Evolutionary conservation across 2,797 vertebrate species (phyloP).

Genomic region (Betta splendens): DNA sequence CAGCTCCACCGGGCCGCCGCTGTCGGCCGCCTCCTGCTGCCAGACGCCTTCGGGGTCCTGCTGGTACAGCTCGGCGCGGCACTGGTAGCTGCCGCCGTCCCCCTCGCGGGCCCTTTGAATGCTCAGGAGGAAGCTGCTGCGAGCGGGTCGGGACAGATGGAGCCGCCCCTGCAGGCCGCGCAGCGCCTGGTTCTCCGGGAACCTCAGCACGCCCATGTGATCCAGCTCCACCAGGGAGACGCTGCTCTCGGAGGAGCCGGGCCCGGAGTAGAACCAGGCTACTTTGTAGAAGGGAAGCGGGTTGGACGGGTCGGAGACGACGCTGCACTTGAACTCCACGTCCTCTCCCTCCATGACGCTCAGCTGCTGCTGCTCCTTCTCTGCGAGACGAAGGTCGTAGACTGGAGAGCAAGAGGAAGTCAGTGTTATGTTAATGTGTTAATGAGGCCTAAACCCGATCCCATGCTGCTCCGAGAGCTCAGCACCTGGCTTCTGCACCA

Average conservation of each 20-base stretch:
- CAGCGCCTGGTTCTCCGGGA: slow-evolving; percentile 15
- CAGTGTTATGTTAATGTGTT: accelerated
- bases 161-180: slow-evolving; percentile 53
- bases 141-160: slow-evolving; percentile 49
- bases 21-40: slow-evolving; percentile 50
- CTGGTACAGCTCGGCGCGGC: slow-evolving; percentile 64
- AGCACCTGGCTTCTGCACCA: slow-evolving; percentile 72
- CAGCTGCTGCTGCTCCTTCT: slow-evolving; percentile 3
- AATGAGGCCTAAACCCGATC: background rate
- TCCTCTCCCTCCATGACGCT: slow-evolving; percentile 29
- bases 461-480: background rate
- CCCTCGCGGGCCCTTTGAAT: slow-evolving; percentile 43
- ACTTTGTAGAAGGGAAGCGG: slow-evolving; percentile 50
- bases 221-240: slow-evolving; percentile 46
- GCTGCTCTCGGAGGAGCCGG: background rate
- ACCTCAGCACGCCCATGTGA: slow-evolving; percentile 53
- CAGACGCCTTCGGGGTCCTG: slow-evolving; percentile 42
- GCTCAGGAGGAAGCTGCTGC: slow-evolving; percentile 46
- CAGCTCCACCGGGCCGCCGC: slow-evolving; percentile 23
- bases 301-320: slow-evolving; percentile 32
- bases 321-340: slow-evolving; percentile 49
- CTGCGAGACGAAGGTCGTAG: slow-evolving; percentile 38
- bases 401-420: slow-evolving; percentile 25
- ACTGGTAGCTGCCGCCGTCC: slow-evolving; percentile 62
- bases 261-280: slow-evolving; percentile 48